Base-by-base conservation (phyloP, 2,797 vertebrate genomes). In the Macropodus opercularis region DNA sequence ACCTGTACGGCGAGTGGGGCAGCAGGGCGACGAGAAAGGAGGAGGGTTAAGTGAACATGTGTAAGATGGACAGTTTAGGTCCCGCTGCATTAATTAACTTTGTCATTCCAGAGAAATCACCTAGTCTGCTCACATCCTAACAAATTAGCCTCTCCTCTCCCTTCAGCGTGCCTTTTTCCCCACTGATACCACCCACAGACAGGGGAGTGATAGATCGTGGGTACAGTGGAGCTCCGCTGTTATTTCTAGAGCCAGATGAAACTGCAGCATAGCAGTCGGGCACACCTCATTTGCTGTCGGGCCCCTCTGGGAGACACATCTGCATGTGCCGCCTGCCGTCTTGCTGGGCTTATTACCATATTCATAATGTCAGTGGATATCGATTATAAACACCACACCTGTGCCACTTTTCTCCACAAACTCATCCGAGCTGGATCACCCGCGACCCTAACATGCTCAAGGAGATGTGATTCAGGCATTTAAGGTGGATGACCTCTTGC, bases 221-320 rank as follows among this genome's bases (percentile, higher is more conserved):
- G 63, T 84, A 70, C 75, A 68, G 72, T 71, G 62, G 74, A 72
- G 77, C 84, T 75, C 39, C 76, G 81, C 84, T 88, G 79, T 88
- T 88, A 85, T 87, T 89, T 84, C 86, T 80, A 79, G 81, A 86
- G 76, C 77, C 87, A 84, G 81, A 87, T 87, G 80, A 90, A 89
- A 89, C 79, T 84, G 89, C 85, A 57, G 80, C 77, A 79, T 82
- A 66, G 83, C 72, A 18, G 72, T 53, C 73, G 29, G 79, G 87
- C 82, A 87, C 86, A 90, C 80, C 87, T 89, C 89, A 91, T 90
- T 90, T 90, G 88, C 85, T 84, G 6, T 57, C 56, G 52, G 84
- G 72, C 69, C 77, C 83, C 88, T 85, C 66, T 70, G 85, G 81
- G 87, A 88, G 72, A 69, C 77, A 57, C 85, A 89, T 88, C 85